Evolutionary conservation across 1,140 invertebrate genomes (phyloP).

Genomic region (Diachasma alloeum): DNA sequence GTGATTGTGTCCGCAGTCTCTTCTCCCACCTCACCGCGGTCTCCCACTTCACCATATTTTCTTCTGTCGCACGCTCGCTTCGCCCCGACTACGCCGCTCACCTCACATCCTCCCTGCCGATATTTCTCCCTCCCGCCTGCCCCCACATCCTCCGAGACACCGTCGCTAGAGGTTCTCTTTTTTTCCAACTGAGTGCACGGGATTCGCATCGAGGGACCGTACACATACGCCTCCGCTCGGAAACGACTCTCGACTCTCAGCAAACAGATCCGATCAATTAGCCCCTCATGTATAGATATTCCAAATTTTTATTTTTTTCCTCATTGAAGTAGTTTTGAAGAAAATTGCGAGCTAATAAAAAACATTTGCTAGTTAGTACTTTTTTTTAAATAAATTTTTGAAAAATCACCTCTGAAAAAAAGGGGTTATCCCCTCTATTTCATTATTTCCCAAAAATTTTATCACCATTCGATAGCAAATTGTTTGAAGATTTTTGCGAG

Average conservation of each 20-base stretch:
- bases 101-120: conserved; percentile 45
- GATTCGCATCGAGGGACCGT: background rate
- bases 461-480: too few species aligned
- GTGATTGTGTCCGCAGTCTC: conserved; percentile 61
- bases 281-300: too few species aligned
- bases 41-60: conserved; percentile 19
- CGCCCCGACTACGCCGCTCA: conserved; percentile 51
- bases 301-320: too few species aligned
- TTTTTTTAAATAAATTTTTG: too few species aligned
- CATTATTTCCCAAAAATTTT: too few species aligned
- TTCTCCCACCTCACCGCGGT: conserved; percentile 36
- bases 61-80: conserved; percentile 36
- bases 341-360: too few species aligned
- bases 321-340: too few species aligned
- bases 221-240: conserved; percentile 50
- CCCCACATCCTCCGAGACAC: conserved; percentile 34
- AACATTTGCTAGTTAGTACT: too few species aligned
- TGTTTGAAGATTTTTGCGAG: too few species aligned
- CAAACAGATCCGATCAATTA: too few species aligned
- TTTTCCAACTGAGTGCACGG: background rate
- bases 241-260: conserved; percentile 45
- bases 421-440: too few species aligned
- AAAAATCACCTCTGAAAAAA: too few species aligned
- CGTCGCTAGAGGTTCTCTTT: conserved; percentile 2
- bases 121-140: conserved; percentile 34